Evolutionary conservation across 2,113 vertebrate genomes (phyloP).

Genomic region (Alouatta palliata): DNA sequence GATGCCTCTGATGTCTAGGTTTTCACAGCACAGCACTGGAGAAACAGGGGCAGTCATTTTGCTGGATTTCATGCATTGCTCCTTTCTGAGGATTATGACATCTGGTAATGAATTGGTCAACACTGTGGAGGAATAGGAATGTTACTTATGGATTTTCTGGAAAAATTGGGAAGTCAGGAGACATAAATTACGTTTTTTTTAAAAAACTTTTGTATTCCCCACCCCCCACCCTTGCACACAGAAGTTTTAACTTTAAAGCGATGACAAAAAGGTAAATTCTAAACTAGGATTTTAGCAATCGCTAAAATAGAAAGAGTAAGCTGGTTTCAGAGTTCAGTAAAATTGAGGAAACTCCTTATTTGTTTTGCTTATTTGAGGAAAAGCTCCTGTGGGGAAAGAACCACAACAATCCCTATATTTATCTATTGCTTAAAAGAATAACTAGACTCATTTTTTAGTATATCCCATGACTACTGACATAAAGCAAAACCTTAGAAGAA

Average conservation of each 20-base stretch:
- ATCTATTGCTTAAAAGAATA: not conserved
- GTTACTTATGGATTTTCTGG: not conserved
- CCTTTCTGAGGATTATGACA: not conserved
- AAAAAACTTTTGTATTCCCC: not conserved
- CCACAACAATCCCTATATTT: not conserved
- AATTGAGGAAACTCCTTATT: not conserved
- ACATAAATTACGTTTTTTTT: not conserved
- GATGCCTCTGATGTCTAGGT: fast-evolving
- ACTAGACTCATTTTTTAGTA: not conserved
- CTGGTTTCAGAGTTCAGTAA: not conserved
- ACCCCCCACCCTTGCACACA: no score
- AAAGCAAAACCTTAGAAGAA: not conserved
- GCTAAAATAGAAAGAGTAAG: not conserved
- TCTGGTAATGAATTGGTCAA: not conserved
- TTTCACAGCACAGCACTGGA: not conserved
- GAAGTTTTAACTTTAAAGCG: not conserved
- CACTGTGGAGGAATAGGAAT: not conserved
- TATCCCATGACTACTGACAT: not conserved
- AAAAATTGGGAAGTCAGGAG: not conserved
- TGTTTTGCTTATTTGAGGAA: not conserved
- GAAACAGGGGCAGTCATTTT: not conserved
- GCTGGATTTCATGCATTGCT: not conserved
- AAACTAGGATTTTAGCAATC: not conserved
- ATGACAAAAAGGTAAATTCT: not conserved
- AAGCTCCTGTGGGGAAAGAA: not conserved